These are phyloP conservation scores for Panagrolaimus sp. DNA, from an alignment of 1,140 invertebrate species.

Conservation along the genomic window DNA sequence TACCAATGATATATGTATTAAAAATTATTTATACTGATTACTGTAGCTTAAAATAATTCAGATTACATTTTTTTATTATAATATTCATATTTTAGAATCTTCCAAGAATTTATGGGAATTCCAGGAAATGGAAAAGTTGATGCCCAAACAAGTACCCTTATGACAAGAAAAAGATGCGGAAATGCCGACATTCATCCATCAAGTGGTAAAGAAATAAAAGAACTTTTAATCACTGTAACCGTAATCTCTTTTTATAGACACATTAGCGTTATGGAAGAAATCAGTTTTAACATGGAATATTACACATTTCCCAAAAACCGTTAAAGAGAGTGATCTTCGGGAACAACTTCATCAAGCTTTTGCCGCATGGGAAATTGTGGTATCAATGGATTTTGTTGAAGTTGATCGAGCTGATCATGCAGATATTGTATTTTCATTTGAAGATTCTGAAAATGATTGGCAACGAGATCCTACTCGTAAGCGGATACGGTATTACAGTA, in stretches of 20 bases:
- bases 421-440: constrained; percentile 9
- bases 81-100: not conserved
- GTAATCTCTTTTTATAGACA: not conserved
- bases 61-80: constrained; percentile 5
- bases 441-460: constrained; percentile 13
- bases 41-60: no score
- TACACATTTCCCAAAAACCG: not conserved
- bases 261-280: constrained; percentile 5
- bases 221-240: not conserved
- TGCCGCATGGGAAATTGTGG: not conserved
- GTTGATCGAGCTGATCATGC: not conserved
- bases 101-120: constrained; percentile 8
- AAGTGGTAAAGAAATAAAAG: not conserved
- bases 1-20: no score
- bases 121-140: not conserved
- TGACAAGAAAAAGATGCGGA: constrained; percentile 2
- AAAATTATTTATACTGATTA: no score
- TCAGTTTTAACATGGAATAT: not conserved
- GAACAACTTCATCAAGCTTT: constrained; percentile 8
- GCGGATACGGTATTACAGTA: not conserved
- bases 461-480: constrained; percentile 1
- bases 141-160: not conserved
- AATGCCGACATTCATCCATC: not conserved
- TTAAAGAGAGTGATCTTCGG: not conserved
- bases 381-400: not conserved